Evolutionary conservation across 2,888 invertebrate species (phyloP), one percentile per base, ranked within the genome.

Genomic region (Endomychus coccineus): DNA sequence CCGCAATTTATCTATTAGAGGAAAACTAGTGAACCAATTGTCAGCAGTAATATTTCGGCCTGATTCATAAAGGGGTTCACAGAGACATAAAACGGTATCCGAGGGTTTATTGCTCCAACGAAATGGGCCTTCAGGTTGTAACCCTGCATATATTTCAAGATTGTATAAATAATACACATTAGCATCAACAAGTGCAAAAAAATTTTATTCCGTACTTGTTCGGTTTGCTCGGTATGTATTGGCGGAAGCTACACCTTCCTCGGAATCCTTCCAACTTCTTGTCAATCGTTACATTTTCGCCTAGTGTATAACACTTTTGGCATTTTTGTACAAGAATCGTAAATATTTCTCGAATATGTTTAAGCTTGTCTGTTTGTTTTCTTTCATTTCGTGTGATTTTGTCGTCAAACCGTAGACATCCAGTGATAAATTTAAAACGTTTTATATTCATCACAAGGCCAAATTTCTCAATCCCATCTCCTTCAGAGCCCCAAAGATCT

Each of bases 211-310:
- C 43, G 19, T 45, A 46, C 25, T 40, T 44, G 13, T 14, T 29
- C 1, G 39, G 43, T 30, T 48, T 44, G 13, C 4, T 27, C 6
- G 45, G 40, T 2, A 45, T 42, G 22, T 45, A 48, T 29, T 48
- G 48, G 1, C 31, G 10, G 27, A 46, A 48, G 2, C n/a, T 4
- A n/a, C 43, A 44, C 11, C 38, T 15, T 19, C 50, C 48, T 21
- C 45, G 19, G 33, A 51, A 49, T 17, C 31, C 45, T 34, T 31
- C 30, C 7, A 46, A 14, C 34, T 34, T 39, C 34, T 46, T 39
- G 15, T 46, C 42, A 1, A 46, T 33, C 2, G 40, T 42, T 7
- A 42, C 35, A 23, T 44, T 27, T 27, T 44, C 17, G 2, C 37
- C 36, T 11, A 30, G 17, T 12, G 24, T 24, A 23, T 40, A 40